Evolutionary conservation across 2,797 vertebrate genomes (phyloP).

Genomic region (Acrossocheilus fasciatus): DNA sequence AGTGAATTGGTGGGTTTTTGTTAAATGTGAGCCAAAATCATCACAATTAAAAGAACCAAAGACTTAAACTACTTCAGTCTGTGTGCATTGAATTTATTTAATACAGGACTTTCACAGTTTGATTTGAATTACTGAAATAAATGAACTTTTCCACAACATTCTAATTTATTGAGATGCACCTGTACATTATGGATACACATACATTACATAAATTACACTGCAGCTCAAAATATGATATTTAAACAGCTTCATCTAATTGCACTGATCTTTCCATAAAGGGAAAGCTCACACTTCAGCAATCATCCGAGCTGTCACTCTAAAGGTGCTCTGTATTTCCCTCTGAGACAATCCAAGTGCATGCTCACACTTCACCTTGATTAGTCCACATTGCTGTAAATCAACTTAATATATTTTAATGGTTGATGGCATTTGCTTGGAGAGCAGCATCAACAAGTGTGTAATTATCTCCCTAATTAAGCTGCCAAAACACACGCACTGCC

Average conservation of each 20-base stretch:
- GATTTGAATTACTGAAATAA: too few species aligned
- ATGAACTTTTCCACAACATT: too few species aligned
- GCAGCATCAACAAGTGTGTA: slow-evolving; percentile 96
- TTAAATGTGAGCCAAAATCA: too few species aligned
- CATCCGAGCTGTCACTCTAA: slow-evolving; percentile 40
- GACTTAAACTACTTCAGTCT: too few species aligned
- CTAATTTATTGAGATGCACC: too few species aligned
- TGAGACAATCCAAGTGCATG: slow-evolving; percentile 58
- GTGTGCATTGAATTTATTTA: too few species aligned
- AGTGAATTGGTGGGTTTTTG: too few species aligned
- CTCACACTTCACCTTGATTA: slow-evolving; percentile 79
- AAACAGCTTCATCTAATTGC: neutral
- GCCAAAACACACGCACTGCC: slow-evolving; percentile 91
- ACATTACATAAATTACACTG: too few species aligned
- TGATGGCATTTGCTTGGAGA: slow-evolving; percentile 95
- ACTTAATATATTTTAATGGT: slow-evolving; percentile 91
- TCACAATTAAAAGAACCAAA: too few species aligned
- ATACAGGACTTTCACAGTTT: too few species aligned
- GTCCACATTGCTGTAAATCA: slow-evolving; percentile 85
- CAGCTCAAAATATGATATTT: neutral
- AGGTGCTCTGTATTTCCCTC: slow-evolving; percentile 61
- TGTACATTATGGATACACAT: neutral
- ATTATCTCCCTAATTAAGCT: slow-evolving; percentile 98
- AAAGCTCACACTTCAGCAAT: neutral
- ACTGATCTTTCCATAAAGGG: slow-evolving; percentile 7